Percentiles rank a stretch among this genome's conserved stretches.
Conservation (phyloP, 2,888 invertebrate species). For the Ornithoptera alexandrae region DNA sequence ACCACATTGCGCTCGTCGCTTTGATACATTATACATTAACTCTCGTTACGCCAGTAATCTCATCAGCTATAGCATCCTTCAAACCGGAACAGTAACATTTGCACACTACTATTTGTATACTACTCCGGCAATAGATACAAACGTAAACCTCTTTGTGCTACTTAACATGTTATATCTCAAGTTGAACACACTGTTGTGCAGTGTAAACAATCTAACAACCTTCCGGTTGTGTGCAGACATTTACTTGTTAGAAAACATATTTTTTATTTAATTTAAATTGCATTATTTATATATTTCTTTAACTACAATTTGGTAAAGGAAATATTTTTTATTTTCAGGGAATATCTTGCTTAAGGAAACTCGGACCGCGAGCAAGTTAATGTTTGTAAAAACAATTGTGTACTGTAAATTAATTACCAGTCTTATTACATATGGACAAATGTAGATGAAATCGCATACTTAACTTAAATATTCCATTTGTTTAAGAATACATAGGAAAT, state of each 20-base stretch:
- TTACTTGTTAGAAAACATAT: too few relatives aligned
- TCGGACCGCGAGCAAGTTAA: constrained; percentile 74
- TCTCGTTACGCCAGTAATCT: too few relatives aligned
- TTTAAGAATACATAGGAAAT: background rate
- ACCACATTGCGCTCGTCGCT: too few relatives aligned
- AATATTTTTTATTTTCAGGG: constrained; percentile 59
- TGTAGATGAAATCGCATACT: background rate
- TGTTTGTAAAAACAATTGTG: constrained; percentile 15
- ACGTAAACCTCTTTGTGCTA: background rate
- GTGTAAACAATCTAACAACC: background rate
- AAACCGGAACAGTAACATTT: too few relatives aligned
- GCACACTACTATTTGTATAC: too few relatives aligned
- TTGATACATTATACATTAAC: too few relatives aligned
- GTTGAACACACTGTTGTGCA: background rate
- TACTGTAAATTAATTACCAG: constrained; percentile 7
- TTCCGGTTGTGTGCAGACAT: background rate
- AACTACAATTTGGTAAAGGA: too few relatives aligned
- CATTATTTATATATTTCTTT: too few relatives aligned
- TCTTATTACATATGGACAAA: constrained; percentile 12
- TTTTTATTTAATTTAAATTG: too few relatives aligned
- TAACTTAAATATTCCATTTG: background rate
- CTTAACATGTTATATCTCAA: background rate
- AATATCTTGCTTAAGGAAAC: constrained; percentile 66
- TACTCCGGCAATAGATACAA: too few relatives aligned
- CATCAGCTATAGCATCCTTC: too few relatives aligned